Evolutionary conservation across 2,797 vertebrate genomes (phyloP).

Genomic region (Enteromius viviparus): DNA sequence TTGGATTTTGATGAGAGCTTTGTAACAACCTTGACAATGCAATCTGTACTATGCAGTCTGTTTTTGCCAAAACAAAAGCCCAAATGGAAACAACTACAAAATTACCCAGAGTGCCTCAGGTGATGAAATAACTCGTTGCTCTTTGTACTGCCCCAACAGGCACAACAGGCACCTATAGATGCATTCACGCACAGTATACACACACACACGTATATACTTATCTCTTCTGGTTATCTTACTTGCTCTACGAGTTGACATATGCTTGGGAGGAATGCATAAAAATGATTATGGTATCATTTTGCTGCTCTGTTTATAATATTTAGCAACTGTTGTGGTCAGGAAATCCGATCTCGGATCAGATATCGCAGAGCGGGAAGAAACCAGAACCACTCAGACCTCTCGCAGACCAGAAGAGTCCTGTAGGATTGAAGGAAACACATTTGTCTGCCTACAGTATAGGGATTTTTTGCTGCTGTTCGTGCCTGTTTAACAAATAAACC

Average conservation of each 20-base stretch:
- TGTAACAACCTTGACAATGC: constrained; percentile 33
- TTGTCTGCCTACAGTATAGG: not conserved
- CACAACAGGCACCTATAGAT: constrained; percentile 32
- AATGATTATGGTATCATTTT: constrained; percentile 23
- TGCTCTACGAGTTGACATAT: not conserved
- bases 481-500: constrained; percentile 18
- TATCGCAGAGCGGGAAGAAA: constrained; percentile 6
- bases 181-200: not conserved
- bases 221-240: constrained; percentile 19
- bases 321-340: constrained; percentile 21
- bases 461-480: constrained; percentile 32
- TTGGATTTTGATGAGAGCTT: constrained; percentile 19
- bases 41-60: constrained; percentile 35
- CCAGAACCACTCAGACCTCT: constrained; percentile 25
- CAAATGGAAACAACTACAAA: constrained; percentile 18
- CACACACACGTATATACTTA: not conserved
- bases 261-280: constrained; percentile 13
- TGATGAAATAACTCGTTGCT: constrained; percentile 20
- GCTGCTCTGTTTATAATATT: constrained; percentile 33
- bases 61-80: constrained; percentile 40
- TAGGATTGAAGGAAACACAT: constrained; percentile 29
- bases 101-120: constrained; percentile 27
- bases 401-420: constrained; percentile 8
- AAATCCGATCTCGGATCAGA: constrained; percentile 25
- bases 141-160: constrained; percentile 25